Conservation (phyloP, 2,888 invertebrate species). For the Neria commutata region DNA sequence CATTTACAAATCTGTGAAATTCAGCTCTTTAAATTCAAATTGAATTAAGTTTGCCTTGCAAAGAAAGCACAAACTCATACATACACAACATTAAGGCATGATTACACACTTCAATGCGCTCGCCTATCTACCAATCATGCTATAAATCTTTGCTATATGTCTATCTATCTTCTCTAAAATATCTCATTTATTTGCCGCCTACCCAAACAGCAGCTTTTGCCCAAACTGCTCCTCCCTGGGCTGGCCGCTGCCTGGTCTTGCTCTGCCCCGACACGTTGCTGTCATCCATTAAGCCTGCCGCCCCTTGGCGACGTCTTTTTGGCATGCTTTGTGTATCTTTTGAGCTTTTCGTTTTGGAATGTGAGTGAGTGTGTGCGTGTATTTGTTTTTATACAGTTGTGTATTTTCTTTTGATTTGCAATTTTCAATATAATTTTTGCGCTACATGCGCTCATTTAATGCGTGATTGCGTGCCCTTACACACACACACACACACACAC, state of each 20-base stretch:
- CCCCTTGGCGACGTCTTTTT: background rate
- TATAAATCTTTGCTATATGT: conserved; percentile 1
- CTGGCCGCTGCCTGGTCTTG: too few species aligned
- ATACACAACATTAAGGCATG: too few species aligned
- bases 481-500: background rate
- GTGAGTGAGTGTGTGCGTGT: background rate
- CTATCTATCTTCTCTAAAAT: background rate
- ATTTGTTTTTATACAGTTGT: background rate
- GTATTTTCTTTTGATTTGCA: conserved; percentile 1
- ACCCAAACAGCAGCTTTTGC: too few species aligned
- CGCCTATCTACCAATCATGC: background rate
- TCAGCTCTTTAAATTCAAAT: too few species aligned
- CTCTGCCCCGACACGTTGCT: background rate
- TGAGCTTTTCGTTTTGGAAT: background rate
- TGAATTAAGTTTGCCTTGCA: too few species aligned
- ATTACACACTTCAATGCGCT: background rate
- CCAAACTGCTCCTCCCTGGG: too few species aligned
- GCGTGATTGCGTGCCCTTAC: conserved; percentile 26
- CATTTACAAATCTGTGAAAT: too few species aligned
- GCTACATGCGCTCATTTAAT: conserved; percentile 35
- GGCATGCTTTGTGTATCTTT: background rate
- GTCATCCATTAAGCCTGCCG: background rate
- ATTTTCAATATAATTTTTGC: conserved; percentile 5
- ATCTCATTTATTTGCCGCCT: conserved; percentile 1
- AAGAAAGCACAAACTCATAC: too few species aligned